Conservation (phyloP, 2,888 invertebrate genomes). For the Scelioninae gen. 2 region DNA sequence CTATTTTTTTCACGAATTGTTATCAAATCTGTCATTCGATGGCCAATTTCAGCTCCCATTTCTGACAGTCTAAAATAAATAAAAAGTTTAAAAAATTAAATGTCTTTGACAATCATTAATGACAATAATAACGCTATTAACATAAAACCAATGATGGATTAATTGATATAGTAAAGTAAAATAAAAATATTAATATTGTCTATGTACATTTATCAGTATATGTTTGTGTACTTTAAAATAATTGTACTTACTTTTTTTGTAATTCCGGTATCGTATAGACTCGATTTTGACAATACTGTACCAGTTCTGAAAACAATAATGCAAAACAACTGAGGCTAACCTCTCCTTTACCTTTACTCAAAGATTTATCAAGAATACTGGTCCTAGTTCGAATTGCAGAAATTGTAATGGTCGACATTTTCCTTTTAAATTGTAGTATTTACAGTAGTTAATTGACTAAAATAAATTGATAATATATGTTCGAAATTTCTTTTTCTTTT, state of each 20-base stretch:
- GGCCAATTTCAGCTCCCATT: constrained; percentile 96
- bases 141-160: too few relatives aligned
- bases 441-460: too few relatives aligned
- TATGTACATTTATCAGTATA: too few relatives aligned
- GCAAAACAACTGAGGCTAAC: constrained; percentile 95
- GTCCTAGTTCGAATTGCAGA: constrained; percentile 79
- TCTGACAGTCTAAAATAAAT: constrained; percentile 85
- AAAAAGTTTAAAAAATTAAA: too few relatives aligned
- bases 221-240: too few relatives aligned
- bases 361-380: constrained; percentile 91
- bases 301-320: constrained; percentile 97
- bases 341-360: constrained; percentile 95
- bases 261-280: constrained; percentile 96
- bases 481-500: too few relatives aligned
- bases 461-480: too few relatives aligned
- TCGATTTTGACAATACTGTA: constrained; percentile 98
- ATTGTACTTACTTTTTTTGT: constrained; percentile 88
- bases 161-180: too few relatives aligned
- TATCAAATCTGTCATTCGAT: constrained; percentile 93
- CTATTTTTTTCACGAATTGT: constrained; percentile 95
- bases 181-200: constrained; percentile 57
- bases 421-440: too few relatives aligned
- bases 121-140: too few relatives aligned
- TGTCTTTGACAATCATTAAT: too few relatives aligned
- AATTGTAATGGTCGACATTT: constrained; percentile 70